Evolutionary conservation across 30 jellyfish, hydroid and myxozoan species (phyloP).

Genomic region (Pelagia noctiluca): DNA sequence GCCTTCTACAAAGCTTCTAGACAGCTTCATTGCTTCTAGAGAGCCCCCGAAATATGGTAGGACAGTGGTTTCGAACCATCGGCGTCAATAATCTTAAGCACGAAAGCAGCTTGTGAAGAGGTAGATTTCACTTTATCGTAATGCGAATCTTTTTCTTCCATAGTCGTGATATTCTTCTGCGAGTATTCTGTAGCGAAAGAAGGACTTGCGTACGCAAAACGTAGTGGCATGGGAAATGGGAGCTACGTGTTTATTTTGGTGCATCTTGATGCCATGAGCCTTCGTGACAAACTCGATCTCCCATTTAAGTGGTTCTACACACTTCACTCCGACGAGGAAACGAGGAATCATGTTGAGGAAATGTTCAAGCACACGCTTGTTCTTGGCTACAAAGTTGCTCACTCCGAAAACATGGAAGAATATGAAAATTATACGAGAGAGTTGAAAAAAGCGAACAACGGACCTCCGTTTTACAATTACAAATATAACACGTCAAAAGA

Average conservation of each 20-base stretch:
- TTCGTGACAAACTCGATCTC: background rate
- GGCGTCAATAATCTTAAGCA: too few relatives aligned
- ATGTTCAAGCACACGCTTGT: constrained; percentile 20
- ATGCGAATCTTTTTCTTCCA: too few relatives aligned
- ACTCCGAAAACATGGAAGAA: background rate
- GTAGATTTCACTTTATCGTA: too few relatives aligned
- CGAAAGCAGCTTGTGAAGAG: too few relatives aligned
- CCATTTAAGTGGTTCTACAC: constrained; percentile 59
- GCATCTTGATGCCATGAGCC: constrained; percentile 18
- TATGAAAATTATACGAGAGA: background rate
- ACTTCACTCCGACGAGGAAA: background rate
- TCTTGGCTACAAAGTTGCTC: constrained; percentile 6
- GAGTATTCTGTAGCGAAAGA: constrained; percentile 54
- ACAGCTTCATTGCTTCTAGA: too few relatives aligned
- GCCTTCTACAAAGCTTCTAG: too few relatives aligned
- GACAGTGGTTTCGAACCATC: too few relatives aligned
- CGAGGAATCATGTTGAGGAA: background rate
- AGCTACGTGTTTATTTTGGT: constrained; percentile 45
- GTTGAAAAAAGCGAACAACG: background rate
- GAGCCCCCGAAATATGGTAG: too few relatives aligned
- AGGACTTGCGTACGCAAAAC: constrained; percentile 48
- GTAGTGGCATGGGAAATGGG: constrained; percentile 63
- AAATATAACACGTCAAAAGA: background rate
- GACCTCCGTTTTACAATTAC: constrained; percentile 5
- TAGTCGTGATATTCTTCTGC: constrained; percentile 60